A percentile compares a stretch with the other conserved stretches of the same genome.
phyloP scores from a whole-genome alignment of 2,113 vertebrate genomes.

The Nothoprocta perdicaria region DNA sequence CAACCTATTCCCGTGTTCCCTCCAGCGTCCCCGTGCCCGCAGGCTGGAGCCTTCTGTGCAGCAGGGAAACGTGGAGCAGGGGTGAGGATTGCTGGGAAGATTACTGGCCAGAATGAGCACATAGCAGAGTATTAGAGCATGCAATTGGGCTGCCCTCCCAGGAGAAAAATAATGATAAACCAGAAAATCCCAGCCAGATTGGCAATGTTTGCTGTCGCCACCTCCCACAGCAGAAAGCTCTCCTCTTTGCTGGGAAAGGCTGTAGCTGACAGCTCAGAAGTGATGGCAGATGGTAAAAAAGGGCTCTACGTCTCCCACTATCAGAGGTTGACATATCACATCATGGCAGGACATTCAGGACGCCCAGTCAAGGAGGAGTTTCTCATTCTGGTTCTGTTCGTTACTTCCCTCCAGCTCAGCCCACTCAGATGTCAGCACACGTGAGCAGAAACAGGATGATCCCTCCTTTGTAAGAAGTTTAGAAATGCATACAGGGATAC shows the following conservation, averaged over 20 bases:
- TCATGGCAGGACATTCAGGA: not conserved
- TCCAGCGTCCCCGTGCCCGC: accelerated
- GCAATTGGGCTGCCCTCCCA: not conserved
- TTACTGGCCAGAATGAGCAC: not conserved
- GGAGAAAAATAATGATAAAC: slow-evolving; percentile 22
- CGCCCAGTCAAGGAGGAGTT: not conserved
- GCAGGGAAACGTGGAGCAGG: not conserved
- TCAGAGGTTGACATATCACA: not conserved
- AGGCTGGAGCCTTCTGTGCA: not conserved
- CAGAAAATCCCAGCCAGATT: not conserved
- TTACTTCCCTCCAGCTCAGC: not conserved
- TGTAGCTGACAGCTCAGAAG: not conserved
- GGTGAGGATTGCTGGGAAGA: accelerated
- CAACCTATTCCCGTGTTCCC: not conserved
- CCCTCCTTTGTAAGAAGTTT: not conserved
- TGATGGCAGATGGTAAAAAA: no score
- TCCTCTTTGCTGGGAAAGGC: not conserved
- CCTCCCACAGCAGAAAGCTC: not conserved
- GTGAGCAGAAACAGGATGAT: not conserved
- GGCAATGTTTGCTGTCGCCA: not conserved
- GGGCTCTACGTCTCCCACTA: not conserved
- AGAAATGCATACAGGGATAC: not conserved
- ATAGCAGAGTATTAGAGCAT: not conserved
- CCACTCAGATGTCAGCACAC: not conserved
- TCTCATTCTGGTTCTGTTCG: not conserved